Evolutionary conservation across 2,113 vertebrate genomes (phyloP), one percentile per base, ranked within the genome.

Genomic region (Accipiter virgatus): DNA sequence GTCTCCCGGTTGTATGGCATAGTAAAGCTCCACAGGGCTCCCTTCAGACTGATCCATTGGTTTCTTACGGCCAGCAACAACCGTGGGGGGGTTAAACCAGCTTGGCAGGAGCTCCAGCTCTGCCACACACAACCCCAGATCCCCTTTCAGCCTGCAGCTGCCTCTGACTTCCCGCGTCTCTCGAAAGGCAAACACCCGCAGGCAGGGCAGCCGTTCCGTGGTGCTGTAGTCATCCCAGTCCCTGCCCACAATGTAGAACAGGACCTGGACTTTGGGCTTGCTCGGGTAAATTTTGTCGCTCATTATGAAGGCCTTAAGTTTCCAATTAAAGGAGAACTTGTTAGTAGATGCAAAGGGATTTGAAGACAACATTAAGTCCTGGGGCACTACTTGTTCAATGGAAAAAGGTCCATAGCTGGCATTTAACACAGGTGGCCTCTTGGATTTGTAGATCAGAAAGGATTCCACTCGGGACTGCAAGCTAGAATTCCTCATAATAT

Each of bases 401-500:
- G 98, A 98, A 86, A 99, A 98, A 4, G 98, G 97, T 27, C 98
- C 98, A 2, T 99, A 99, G 97, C 97, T 99, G 92, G 98, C 99
- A 4, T 98, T 99, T 67, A 99, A 93, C 11, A 97, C 92, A 0
- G 99, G 99, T 3, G 97, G 98, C 13, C 96, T 97, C 96, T 90
- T 98, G 65, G 99, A 97, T 89, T 98, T 98, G 91, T 99, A 98
- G 62, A 99, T 97, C 12, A 99, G 98, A 88, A 99, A 99, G 82
- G 99, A 98, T 91, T 99, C 99, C 23, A 99, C 98, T 61, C 99
- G 97, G 62, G 98, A 99, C 96, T 98, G 98, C 98, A 99, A 97
- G 96, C 99, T 99, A 91, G 98, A 99, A 97, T 99, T 99, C 93
- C 99, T 98, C 99, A 99, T 99, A 62, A 99, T 98, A 82, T 99